Conservation (phyloP, 2,797 vertebrate genomes). For the Dicrostonyx torquatus region DNA sequence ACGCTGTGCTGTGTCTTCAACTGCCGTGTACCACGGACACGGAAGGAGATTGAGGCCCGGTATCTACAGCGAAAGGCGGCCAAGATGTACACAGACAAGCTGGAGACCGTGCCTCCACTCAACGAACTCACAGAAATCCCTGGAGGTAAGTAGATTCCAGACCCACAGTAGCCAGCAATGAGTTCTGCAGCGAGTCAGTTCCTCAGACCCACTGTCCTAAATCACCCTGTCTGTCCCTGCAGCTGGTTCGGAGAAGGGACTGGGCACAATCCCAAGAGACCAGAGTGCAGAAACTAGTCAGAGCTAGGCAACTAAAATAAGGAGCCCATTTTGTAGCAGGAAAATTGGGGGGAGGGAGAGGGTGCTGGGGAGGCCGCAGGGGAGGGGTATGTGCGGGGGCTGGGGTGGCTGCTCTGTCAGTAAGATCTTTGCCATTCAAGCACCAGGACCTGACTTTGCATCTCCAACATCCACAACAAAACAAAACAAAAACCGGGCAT, state of each 20-base stretch:
- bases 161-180: not conserved
- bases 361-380: not conserved
- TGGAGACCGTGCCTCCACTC: conserved; percentile 95
- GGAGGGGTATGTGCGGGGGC: too few relatives aligned
- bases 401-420: not conserved
- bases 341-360: not conserved
- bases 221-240: not conserved
- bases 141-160: conserved; percentile 86
- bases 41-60: conserved; percentile 97
- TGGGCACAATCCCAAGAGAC: not conserved
- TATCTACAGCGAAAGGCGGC: conserved; percentile 93
- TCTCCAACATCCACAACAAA: not conserved
- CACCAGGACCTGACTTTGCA: not conserved
- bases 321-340: not conserved
- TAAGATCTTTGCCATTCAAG: not conserved
- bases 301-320: not conserved
- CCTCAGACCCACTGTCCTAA: too few relatives aligned
- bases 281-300: not conserved
- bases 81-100: conserved; percentile 96
- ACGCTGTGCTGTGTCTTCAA: conserved; percentile 98
- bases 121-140: conserved; percentile 95
- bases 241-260: not conserved
- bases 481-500: not conserved
- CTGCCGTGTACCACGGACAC: conserved; percentile 96
- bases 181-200: not conserved